Evolutionary conservation across 2,888 invertebrate species (phyloP).

Genomic region (Dusona sp.): DNA sequence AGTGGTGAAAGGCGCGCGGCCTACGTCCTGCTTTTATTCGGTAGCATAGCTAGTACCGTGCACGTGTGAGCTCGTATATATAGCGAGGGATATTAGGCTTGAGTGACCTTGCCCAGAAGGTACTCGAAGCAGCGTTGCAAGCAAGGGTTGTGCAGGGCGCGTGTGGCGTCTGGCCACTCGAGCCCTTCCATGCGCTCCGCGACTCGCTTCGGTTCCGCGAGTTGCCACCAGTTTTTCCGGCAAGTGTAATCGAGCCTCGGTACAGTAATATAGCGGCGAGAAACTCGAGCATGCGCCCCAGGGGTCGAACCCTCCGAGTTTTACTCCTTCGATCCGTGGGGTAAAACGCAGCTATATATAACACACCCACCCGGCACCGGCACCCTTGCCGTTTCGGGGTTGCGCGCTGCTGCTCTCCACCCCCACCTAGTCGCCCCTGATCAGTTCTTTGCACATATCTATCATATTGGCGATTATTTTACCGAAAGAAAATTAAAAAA

Average conservation of each 20-base stretch:
- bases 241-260: slow-evolving; percentile 75
- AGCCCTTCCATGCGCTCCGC: background rate
- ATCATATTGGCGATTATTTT: background rate
- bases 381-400: slow-evolving; percentile 53
- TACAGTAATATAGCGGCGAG: slow-evolving; percentile 37
- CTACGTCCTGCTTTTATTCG: slow-evolving; percentile 5
- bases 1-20: background rate
- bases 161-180: background rate
- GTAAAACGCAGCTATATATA: slow-evolving; percentile 53
- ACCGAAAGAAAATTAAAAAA: background rate
- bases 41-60: background rate
- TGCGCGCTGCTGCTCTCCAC: slow-evolving; percentile 63
- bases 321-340: slow-evolving; percentile 77
- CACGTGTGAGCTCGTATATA: slow-evolving; percentile 3
- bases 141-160: background rate
- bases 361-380: slow-evolving; percentile 62
- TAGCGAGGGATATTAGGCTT: background rate
- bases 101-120: slow-evolving; percentile 6
- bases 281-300: slow-evolving; percentile 74
- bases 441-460: slow-evolving; percentile 24
- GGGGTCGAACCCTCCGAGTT: slow-evolving; percentile 69
- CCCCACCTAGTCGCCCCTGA: slow-evolving; percentile 30
- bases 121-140: background rate
- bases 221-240: slow-evolving; percentile 17
- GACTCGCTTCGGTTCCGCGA: background rate